phyloP scores from a whole-genome alignment of 2,113 vertebrate genomes.

The Paraplagusia blochii region DNA sequence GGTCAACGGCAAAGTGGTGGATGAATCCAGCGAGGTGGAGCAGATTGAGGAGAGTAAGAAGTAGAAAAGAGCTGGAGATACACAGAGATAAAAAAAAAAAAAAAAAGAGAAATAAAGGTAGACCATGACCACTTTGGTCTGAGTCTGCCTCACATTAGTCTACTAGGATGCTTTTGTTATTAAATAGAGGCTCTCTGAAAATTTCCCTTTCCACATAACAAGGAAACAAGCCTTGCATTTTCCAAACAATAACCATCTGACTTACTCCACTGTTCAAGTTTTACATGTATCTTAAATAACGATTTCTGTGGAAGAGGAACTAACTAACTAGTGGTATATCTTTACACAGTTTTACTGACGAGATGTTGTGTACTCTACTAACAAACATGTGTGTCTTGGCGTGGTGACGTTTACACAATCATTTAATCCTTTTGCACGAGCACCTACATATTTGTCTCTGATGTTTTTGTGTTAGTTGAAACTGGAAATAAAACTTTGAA shows the following conservation, averaged over 20 bases:
- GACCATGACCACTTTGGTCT: neutral
- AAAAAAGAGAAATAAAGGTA: neutral
- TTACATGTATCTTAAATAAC: neutral
- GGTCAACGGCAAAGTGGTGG: constrained; percentile 80
- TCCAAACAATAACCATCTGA: neutral
- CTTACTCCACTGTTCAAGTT: neutral
- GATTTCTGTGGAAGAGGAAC: constrained; percentile 13
- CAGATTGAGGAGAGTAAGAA: constrained; percentile 78
- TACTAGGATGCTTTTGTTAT: constrained; percentile 14
- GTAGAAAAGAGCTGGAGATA: constrained; percentile 25
- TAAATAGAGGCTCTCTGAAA: constrained; percentile 15
- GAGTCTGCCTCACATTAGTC: neutral
- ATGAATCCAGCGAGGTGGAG: constrained; percentile 79
- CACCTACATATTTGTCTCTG: constrained; percentile 3
- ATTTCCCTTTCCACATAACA: neutral
- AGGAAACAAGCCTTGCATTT: neutral
- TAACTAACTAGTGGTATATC: constrained; percentile 13
- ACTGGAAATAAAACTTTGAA: constrained; percentile 53
- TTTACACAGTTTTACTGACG: constrained; percentile 16
- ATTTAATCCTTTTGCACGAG: constrained; percentile 8
- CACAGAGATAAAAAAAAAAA: neutral
- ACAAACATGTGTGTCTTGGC: constrained; percentile 40
- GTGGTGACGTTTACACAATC: constrained; percentile 18
- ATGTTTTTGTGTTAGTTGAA: constrained; percentile 31
- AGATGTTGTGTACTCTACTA: constrained; percentile 1